phyloP scores from a whole-genome alignment of 2,113 vertebrate species.

The Hippocampus mohnikei region DNA sequence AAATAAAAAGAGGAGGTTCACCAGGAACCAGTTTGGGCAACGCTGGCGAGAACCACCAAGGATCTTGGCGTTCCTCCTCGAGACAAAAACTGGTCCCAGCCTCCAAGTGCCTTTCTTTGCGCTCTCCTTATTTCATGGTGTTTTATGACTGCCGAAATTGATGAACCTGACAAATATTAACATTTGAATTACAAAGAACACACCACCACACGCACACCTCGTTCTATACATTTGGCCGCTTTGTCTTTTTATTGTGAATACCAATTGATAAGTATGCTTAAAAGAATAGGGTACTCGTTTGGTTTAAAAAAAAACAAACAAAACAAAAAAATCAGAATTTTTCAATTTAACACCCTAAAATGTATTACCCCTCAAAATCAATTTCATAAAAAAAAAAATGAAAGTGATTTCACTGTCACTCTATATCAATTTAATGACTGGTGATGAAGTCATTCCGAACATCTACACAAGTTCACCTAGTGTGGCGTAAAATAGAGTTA shows the following conservation, averaged over 20 bases:
- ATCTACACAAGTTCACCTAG: not conserved
- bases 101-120: too few species aligned
- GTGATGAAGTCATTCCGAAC: not conserved
- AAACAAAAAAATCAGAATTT: slow-evolving; percentile 53
- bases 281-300: slow-evolving; percentile 70
- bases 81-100: too few species aligned
- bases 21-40: too few species aligned
- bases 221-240: slow-evolving; percentile 71
- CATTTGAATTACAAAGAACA: not conserved
- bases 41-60: too few species aligned
- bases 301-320: slow-evolving; percentile 34
- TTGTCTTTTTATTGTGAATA: slow-evolving; percentile 74
- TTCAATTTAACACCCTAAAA: slow-evolving; percentile 37
- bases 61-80: too few species aligned
- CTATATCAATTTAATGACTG: not conserved
- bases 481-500: not conserved
- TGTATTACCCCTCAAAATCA: slow-evolving; percentile 5
- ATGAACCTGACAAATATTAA: not conserved
- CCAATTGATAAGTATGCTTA: slow-evolving; percentile 73
- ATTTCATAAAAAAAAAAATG: not conserved
- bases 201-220: too few species aligned
- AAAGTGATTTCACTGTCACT: not conserved
- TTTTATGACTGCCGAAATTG: too few species aligned
- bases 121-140: too few species aligned
- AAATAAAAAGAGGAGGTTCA: too few species aligned